Base-by-base conservation (phyloP, 2,888 invertebrate species). In the Aleiodes alternator region DNA sequence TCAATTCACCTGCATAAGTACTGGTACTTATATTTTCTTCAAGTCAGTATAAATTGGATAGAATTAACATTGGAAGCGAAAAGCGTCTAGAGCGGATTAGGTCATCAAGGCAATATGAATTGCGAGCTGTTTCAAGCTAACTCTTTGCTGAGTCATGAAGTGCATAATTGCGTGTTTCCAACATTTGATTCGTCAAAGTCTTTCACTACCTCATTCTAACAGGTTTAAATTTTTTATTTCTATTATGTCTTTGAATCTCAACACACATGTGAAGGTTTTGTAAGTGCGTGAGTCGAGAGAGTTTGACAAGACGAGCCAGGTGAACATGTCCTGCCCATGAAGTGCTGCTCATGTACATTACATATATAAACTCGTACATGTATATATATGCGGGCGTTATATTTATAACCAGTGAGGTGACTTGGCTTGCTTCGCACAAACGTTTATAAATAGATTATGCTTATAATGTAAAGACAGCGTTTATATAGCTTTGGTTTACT, bases 251-350 rank as follows among this genome's bases (percentile, higher is more conserved):
- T 64, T 31, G 50, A 50, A 9, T 29, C 23, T 23, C 23, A 23
- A 23, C 34, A 61, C 43, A 68, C 57, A 43, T 68, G 50, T 75
- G 23, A 55, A 57, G 66, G 64, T 9, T 59, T 59, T 59, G 66
- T 68, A 61, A 73, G 77, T 77, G 78, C 79, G 80, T 78, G 80
- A 72, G 75, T 69, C 57, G 59, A 76, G 70, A 79, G 69, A 77
- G 34, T 71, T 53, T 82, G 82, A 85, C 81, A 81, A 76, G 82
- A 79, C 73, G 76, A 78, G 82, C 81, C 85, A 85, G 85, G 85
- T 85, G 84, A 78, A 79, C 80, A 70, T 78, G 80, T 82, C 80
- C 77, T 77, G 80, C 84, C 78, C 82, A 82, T 81, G 80, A 83
- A 83, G 82, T 80, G 77, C 79, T 78, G 80, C 75, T 64, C 79